Percentiles rank a stretch among this genome's conserved stretches.
Conservation (phyloP, 2,888 invertebrate genomes). For the Drosophila parthenogenetica region DNA sequence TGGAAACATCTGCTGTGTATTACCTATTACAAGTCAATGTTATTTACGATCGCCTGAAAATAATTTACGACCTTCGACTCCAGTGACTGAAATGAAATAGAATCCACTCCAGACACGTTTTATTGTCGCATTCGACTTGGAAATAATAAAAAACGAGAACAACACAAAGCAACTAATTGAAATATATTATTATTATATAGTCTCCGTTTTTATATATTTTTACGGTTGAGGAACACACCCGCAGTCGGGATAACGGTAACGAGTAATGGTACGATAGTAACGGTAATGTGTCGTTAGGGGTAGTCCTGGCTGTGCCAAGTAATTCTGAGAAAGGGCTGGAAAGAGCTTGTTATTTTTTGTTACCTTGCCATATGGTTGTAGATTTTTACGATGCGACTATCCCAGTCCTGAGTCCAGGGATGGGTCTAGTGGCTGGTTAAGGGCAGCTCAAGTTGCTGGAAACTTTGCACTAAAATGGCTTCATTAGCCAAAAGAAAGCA, state of each 20-base stretch:
- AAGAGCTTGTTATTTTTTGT: slow-evolving; percentile 77
- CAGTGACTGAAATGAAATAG: slow-evolving; percentile 62
- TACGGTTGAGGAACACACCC: slow-evolving; percentile 60
- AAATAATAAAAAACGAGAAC: slow-evolving; percentile 29
- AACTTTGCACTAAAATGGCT: slow-evolving; percentile 43
- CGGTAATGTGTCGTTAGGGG: slow-evolving; percentile 45
- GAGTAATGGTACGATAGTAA: slow-evolving; percentile 34
- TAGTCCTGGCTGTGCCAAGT: slow-evolving; percentile 29
- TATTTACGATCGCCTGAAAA: slow-evolving; percentile 69
- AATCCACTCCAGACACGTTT: slow-evolving; percentile 61
- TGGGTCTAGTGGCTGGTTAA: background rate
- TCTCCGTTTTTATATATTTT: slow-evolving; percentile 44
- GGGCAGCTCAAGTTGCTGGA: slow-evolving; percentile 29
- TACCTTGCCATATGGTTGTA: slow-evolving; percentile 77
- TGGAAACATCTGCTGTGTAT: slow-evolving; percentile 57
- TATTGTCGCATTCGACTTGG: slow-evolving; percentile 56
- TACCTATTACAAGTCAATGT: slow-evolving; percentile 71
- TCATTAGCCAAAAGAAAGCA: slow-evolving; percentile 38
- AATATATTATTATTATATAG: slow-evolving; percentile 58
- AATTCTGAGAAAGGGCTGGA: slow-evolving; percentile 26
- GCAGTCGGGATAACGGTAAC: slow-evolving; percentile 20
- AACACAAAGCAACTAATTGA: slow-evolving; percentile 65
- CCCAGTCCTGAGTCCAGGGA: background rate
- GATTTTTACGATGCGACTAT: slow-evolving; percentile 68
- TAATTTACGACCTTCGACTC: slow-evolving; percentile 69